Percentiles rank a stretch among this genome's conserved stretches.
These are phyloP conservation scores for Aix galericulata DNA, from an alignment of 2,113 vertebrate species.

Conservation along the genomic window DNA sequence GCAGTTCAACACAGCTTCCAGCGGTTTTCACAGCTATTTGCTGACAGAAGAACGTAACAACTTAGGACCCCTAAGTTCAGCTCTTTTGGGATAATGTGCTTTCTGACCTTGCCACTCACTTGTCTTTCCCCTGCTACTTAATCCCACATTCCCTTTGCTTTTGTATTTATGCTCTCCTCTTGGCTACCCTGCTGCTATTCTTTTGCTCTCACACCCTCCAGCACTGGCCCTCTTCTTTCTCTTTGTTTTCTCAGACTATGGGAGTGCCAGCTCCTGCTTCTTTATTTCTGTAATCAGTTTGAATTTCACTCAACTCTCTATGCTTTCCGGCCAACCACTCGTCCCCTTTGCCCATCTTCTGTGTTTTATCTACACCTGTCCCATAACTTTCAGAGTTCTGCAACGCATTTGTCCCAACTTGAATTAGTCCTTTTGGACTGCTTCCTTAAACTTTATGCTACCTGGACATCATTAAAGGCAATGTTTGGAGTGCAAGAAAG, in stretches of 20 bases:
- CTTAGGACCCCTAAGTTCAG: background rate
- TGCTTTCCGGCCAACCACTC: background rate
- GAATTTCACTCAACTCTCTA: background rate
- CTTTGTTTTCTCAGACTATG: background rate
- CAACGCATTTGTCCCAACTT: background rate
- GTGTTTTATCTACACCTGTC: background rate
- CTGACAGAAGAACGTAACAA: background rate
- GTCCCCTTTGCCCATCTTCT: background rate
- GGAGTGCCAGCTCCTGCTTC: background rate
- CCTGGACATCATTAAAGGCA: background rate
- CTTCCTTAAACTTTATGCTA: background rate
- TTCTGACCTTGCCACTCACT: background rate
- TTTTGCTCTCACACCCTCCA: background rate
- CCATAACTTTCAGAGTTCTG: background rate
- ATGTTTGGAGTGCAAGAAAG: background rate
- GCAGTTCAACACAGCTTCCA: background rate
- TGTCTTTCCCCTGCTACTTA: background rate
- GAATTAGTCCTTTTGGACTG: background rate
- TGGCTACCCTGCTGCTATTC: background rate
- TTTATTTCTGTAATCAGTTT: background rate
- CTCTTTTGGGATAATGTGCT: background rate
- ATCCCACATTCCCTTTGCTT: background rate
- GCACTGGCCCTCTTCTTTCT: background rate
- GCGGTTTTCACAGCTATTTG: background rate
- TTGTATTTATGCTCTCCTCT: background rate